Evolutionary conservation across 1,140 invertebrate genomes (phyloP), one percentile per base, ranked within the genome.

Genomic region (Paracyclopina nana): DNA sequence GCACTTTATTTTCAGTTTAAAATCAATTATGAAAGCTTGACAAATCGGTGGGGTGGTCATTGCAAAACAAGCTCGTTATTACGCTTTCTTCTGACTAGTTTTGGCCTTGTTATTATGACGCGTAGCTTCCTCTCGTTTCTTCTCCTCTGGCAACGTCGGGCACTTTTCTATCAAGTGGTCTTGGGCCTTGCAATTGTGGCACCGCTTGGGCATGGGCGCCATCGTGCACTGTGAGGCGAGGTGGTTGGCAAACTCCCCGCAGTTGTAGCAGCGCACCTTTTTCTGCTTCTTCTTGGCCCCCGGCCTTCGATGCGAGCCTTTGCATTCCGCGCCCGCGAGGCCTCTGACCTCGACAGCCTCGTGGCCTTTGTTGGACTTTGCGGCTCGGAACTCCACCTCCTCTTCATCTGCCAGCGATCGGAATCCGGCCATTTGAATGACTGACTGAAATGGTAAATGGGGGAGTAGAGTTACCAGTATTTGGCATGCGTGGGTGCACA

Each of bases 261-360:
- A 87, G 62, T 88, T 87, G 64, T 86, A 88, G n/a, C 42, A 82
- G 80, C 80, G 75, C 60, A 85, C 78, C 72, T 84, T 84, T 59
- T 77, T 71, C 63, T 79, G 78, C 54, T 80, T 73, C 65, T 82
- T 84, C 60, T 81, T 79, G 30, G 77, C 72, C 56, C 73, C 65
- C 9, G 77, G 78, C 59, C 80, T 65, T 57, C 82, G 65, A 59
- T 82, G 74, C 20, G 77, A 82, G 27, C 83, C 84, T 54, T 76
- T 72, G 61, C 82, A 86, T 60, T 83, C 79, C 0, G 67, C 65
- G 20, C 77, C 76, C 24, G 75, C 73, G 1, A 75, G 75, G 0
- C 81, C 82, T 12, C 77, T 79, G 0, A 87, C 82, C 34, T 75
- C 66, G 1, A 80, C 84, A 6, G 84, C 82, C 64, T 88, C 83